phyloP scores from a whole-genome alignment of 2,797 vertebrate genomes.

The Cryptoblepharus egeriae region DNA sequence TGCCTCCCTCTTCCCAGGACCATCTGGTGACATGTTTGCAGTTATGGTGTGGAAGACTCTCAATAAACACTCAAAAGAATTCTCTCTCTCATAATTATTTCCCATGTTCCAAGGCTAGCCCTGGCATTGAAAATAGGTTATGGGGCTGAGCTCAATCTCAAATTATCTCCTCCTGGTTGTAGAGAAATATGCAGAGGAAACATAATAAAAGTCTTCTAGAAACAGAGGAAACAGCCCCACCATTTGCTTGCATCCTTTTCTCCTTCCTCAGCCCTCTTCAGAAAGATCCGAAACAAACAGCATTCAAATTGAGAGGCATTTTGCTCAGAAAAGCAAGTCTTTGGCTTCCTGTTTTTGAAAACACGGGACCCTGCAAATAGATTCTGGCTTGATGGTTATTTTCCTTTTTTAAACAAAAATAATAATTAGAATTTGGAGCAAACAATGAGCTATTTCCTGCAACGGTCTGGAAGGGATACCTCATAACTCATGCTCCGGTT shows the following conservation, averaged over 20 bases:
- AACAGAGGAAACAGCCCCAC: constrained; percentile 6
- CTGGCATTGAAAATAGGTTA: not conserved
- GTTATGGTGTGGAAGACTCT: not conserved
- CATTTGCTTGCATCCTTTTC: not conserved
- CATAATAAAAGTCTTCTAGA: not conserved
- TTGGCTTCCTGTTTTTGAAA: constrained; percentile 61
- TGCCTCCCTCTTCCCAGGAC: too few species aligned
- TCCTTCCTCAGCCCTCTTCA: constrained; percentile 53
- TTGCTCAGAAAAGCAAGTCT: constrained; percentile 60
- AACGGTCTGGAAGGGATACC: constrained; percentile 62
- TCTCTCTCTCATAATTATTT: not conserved
- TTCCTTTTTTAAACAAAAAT: constrained; percentile 37
- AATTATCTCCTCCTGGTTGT: constrained; percentile 17
- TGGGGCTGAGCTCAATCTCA: not conserved
- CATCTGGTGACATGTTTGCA: too few species aligned
- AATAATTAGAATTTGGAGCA: constrained; percentile 27
- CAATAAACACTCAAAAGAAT: not conserved
- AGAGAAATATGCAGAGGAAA: constrained; percentile 18
- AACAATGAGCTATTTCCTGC: constrained; percentile 75
- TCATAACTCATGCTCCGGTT: constrained; percentile 44
- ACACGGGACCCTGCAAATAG: constrained; percentile 60
- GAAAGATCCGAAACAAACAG: constrained; percentile 39
- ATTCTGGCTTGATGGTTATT: constrained; percentile 55
- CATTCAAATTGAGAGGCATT: constrained; percentile 44
- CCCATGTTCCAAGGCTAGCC: not conserved